Evolutionary conservation across 2,797 vertebrate genomes (phyloP), one percentile per base, ranked within the genome.

Genomic region (Sebastes vulpes): DNA sequence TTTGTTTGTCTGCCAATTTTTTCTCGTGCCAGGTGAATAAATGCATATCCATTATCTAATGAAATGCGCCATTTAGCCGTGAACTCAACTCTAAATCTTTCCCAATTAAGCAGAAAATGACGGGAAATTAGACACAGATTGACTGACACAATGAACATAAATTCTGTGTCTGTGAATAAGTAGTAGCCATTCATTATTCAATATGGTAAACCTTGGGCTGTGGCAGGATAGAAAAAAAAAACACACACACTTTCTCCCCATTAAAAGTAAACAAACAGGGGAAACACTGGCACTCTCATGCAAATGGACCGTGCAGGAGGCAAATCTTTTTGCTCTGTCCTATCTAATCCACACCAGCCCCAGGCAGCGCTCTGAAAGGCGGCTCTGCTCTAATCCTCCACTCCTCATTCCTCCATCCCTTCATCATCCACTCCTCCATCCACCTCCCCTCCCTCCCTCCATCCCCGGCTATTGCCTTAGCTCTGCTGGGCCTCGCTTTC

Each of bases 311-410:
- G 14, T 87, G 91, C 90, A 90, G 79, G 78, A 92, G 88, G 88
- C 84, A 83, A 90, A 92, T 94, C 88, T 92, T 87, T 86, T 63
- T 85, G 77, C 89, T 91, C 79, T 72, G 86, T 92, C 86, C 92
- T 88, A 82, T 92, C 90, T 94, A 95, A 95, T 95, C 93, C 92
- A 87, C 73, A 73, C 68, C 72, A 79, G 89, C 92, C 89, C 85
- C 84, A 84, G 91, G 90, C 92, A 76, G 75, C 70, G 58, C 85
- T 91, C 82, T 87, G 85, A 93, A 94, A 93, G 88, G 75, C 74
- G 4, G 84, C 69, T 84, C 74, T 73, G 63, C 89, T 89, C 91
- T 95, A 94, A 93, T 93, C 92, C 92, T 87, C 81, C 79, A 78
- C 88, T 91, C 71, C 81, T 89, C 90, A 88, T 91, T 79, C 88